Conservation (phyloP, 2,888 invertebrate species). For the Drosophila monieri region DNA sequence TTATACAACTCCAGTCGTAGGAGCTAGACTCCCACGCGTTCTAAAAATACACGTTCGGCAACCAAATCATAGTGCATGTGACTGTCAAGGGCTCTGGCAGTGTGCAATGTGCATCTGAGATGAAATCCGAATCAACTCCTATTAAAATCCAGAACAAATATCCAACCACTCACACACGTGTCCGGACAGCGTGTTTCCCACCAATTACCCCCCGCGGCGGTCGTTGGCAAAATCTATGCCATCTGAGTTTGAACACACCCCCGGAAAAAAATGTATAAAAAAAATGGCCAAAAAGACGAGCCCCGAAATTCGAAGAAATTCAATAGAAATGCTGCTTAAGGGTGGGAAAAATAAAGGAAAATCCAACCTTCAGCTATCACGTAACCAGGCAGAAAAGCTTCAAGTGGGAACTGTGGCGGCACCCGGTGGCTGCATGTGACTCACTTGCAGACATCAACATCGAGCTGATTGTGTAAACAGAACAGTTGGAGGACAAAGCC, state of each 20-base stretch:
- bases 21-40: background rate
- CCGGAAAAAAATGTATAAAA: constrained; percentile 3
- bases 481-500: constrained; percentile 34
- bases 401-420: constrained; percentile 39
- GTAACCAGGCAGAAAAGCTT: constrained; percentile 53
- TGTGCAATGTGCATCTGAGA: constrained; percentile 58
- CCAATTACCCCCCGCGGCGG: constrained; percentile 3
- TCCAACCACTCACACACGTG: constrained; percentile 58
- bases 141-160: constrained; percentile 3
- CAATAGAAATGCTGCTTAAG: background rate
- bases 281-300: constrained; percentile 24
- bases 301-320: constrained; percentile 37
- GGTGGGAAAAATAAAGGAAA: background rate
- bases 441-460: constrained; percentile 33
- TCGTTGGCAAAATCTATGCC: constrained; percentile 1
- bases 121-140: constrained; percentile 13
- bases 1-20: constrained; percentile 10
- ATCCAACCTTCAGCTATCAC: constrained; percentile 35
- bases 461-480: constrained; percentile 65
- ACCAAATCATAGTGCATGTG: constrained; percentile 32
- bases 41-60: constrained; percentile 15
- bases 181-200: constrained; percentile 23
- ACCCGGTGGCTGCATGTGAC: constrained; percentile 70
- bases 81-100: constrained; percentile 28
- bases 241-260: constrained; percentile 29